Percentiles rank a stretch among this genome's conserved stretches.
Conservation (phyloP, 1,140 invertebrate genomes). For the Pantala flavescens region DNA sequence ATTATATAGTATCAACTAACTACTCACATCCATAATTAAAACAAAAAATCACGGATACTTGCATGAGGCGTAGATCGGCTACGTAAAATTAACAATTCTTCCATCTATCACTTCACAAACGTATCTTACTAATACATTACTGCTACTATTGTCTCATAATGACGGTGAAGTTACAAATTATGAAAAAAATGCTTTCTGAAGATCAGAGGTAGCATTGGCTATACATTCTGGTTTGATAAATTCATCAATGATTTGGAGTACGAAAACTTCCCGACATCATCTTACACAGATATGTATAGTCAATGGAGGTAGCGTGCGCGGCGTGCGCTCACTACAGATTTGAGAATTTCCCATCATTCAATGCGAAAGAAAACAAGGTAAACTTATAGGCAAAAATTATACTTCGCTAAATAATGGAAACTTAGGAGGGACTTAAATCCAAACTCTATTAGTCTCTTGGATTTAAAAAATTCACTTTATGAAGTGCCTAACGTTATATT, state of each 20-base stretch:
- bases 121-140: not conserved
- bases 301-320: conserved; percentile 5
- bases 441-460: no score
- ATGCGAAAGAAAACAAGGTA: conserved; percentile 1
- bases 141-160: not conserved
- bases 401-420: not conserved
- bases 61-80: not conserved
- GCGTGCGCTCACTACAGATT: not conserved
- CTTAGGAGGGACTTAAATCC: not conserved
- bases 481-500: no score
- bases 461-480: no score
- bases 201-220: conserved; percentile 4
- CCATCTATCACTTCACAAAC: not conserved
- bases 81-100: not conserved
- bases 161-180: not conserved
- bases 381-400: not conserved
- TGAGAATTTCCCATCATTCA: not conserved
- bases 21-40: no score
- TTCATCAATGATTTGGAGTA: not conserved
- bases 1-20: no score
- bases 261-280: not conserved
- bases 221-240: not conserved
- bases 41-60: not conserved
- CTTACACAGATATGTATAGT: conserved; percentile 6
- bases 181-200: not conserved